A percentile compares a stretch with the other conserved stretches of the same genome.
Evolutionary conservation across 2,113 vertebrate species (phyloP).

Genomic region (Brachionichthys hirsutus): DNA sequence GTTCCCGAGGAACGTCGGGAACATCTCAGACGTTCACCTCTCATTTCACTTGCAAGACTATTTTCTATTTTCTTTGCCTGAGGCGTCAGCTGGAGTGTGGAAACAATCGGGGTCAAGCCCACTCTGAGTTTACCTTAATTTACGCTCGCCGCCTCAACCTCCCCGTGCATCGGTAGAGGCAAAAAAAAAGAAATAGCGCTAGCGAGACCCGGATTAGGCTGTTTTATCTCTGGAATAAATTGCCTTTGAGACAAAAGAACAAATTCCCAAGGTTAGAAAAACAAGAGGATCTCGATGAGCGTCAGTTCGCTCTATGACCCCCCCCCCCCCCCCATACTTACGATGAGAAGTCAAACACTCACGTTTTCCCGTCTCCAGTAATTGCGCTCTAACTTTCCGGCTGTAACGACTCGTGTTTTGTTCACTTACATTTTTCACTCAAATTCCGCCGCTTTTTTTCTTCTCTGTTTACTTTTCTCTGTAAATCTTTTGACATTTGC

Average conservation of each 20-base stretch:
- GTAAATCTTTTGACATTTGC: conserved; percentile 42
- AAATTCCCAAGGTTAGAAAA: conserved; percentile 58
- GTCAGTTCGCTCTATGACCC: conserved; percentile 58
- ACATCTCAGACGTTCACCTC: conserved; percentile 9
- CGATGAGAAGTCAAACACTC: no score
- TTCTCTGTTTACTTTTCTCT: conserved; percentile 25
- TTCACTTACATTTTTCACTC: conserved; percentile 7
- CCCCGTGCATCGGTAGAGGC: conserved; percentile 32
- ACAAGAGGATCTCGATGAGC: conserved; percentile 45
- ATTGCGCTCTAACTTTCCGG: conserved; percentile 44
- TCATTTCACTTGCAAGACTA: conserved; percentile 27
- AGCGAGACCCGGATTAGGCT: conserved; percentile 54
- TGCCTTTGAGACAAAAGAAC: conserved; percentile 69
- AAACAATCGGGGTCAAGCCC: conserved; percentile 56
- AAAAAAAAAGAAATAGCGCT: conserved; percentile 50
- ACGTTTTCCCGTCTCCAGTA: conserved; percentile 53
- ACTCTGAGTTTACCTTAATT: conserved; percentile 37
- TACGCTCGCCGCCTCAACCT: conserved; percentile 30
- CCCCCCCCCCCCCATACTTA: no score
- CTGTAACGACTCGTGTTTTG: conserved; percentile 53
- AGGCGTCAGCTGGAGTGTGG: conserved; percentile 14
- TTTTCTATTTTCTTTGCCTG: background rate
- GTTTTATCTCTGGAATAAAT: conserved; percentile 72
- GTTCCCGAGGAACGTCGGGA: background rate
- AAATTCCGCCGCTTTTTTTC: conserved; percentile 1